These are phyloP conservation scores for Eubasilissa regina DNA, from an alignment of 1,140 invertebrate species.

Conservation along the genomic window DNA sequence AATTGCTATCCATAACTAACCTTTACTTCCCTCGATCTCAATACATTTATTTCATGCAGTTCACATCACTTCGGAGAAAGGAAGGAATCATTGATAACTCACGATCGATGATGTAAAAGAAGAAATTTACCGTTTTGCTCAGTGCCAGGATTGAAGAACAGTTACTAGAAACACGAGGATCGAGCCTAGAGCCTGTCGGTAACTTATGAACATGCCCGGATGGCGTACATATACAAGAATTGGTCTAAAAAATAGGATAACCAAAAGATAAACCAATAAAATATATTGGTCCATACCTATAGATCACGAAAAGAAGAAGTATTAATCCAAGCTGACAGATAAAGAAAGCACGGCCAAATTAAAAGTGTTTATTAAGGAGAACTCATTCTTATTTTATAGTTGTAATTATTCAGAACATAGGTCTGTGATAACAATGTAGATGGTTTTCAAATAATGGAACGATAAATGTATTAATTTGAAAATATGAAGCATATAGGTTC, in stretches of 20 bases:
- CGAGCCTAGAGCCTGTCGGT: constrained; percentile 3
- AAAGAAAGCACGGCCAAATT: too few species aligned
- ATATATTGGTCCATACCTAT: too few species aligned
- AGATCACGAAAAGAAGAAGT: too few species aligned
- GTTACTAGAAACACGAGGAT: background rate
- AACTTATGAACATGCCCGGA: constrained; percentile 9
- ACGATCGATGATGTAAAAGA: background rate
- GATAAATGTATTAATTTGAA: too few species aligned
- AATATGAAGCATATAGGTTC: too few species aligned
- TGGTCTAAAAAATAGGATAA: background rate
- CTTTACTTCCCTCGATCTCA: constrained; percentile 38
- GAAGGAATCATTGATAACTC: background rate
- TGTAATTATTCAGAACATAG: too few species aligned
- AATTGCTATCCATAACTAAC: constrained; percentile 73
- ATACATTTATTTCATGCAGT: background rate
- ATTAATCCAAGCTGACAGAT: too few species aligned
- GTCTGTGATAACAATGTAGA: too few species aligned
- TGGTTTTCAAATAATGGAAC: too few species aligned
- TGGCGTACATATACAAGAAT: constrained; percentile 13
- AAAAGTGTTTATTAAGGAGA: too few species aligned
- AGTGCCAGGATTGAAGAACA: background rate
- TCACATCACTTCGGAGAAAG: background rate
- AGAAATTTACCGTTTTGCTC: background rate
- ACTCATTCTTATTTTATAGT: too few species aligned
- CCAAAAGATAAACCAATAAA: too few species aligned